Conservation (phyloP, 2,113 vertebrate genomes). For the Grammomys dolichurus region DNA sequence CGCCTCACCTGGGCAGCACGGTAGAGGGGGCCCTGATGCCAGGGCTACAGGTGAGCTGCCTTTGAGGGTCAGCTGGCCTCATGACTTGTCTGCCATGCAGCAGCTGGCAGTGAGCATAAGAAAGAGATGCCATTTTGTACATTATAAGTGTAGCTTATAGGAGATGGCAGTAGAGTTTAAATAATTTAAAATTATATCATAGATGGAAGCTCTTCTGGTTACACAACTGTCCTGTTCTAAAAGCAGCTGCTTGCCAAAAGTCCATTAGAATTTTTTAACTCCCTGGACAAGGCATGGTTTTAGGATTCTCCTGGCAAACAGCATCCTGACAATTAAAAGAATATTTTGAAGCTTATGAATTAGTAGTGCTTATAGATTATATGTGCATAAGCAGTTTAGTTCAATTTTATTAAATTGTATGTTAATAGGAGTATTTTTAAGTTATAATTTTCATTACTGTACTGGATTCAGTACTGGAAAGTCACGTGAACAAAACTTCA, state of each 20-base stretch:
- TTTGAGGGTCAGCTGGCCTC: background rate
- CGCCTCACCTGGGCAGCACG: background rate
- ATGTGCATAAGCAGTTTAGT: background rate
- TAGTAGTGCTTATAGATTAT: background rate
- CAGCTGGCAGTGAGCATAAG: background rate
- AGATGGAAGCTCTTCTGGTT: background rate
- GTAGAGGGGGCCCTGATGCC: background rate
- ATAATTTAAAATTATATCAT: background rate
- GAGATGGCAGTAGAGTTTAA: background rate
- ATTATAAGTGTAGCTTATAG: background rate
- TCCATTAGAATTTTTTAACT: background rate
- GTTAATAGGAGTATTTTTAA: slow-evolving; percentile 1
- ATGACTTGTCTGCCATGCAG: background rate
- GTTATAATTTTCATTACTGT: background rate
- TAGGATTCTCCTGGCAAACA: background rate
- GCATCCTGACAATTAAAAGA: background rate
- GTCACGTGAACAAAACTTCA: background rate
- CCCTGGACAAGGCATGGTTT: background rate
- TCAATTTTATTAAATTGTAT: slow-evolving; percentile 36
- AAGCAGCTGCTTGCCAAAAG: slow-evolving; percentile 21
- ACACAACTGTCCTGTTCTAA: background rate
- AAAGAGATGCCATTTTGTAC: background rate
- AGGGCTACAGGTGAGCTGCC: too few relatives aligned
- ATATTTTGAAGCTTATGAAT: background rate
- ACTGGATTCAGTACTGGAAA: background rate